These are phyloP conservation scores for Heliocidaris erythrogramma DNA, from an alignment of 35 echinoderm and acorn worm genomes.

Conservation along the genomic window DNA sequence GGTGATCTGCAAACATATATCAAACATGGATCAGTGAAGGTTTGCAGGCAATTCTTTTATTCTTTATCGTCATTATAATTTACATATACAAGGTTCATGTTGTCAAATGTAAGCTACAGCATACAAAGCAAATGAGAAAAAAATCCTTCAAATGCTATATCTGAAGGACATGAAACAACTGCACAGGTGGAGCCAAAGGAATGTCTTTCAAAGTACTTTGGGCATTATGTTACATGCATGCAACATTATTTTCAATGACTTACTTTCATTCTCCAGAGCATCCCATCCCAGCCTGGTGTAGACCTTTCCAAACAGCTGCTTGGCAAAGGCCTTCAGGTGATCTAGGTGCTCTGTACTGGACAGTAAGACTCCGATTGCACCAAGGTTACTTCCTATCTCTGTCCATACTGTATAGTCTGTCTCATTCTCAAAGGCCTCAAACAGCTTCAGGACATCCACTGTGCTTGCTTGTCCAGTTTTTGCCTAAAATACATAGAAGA, in stretches of 20 bases:
- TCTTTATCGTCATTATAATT: background rate
- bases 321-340: conserved; percentile 70
- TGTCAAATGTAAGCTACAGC: too few relatives aligned
- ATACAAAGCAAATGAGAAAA: too few relatives aligned
- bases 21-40: too few relatives aligned
- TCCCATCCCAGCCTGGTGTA: conserved; percentile 81
- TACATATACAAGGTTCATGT: too few relatives aligned
- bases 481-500: conserved; percentile 55
- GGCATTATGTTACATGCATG: background rate
- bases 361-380: conserved; percentile 68
- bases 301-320: conserved; percentile 64
- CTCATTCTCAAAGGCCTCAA: conserved; percentile 93
- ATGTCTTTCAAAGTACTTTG: too few relatives aligned
- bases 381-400: conserved; percentile 83
- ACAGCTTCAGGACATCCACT: conserved; percentile 82
- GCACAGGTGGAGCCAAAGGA: too few relatives aligned
- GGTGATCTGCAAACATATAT: conserved; percentile 67
- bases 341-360: conserved; percentile 61
- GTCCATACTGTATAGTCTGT: conserved; percentile 96
- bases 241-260: background rate
- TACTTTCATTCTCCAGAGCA: conserved; percentile 72
- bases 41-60: too few relatives aligned
- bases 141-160: too few relatives aligned
- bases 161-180: too few relatives aligned
- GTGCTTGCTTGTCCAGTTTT: conserved; percentile 95